Base-by-base conservation (phyloP, 2,797 vertebrate genomes). In the Amblyopsis hoosieri region DNA sequence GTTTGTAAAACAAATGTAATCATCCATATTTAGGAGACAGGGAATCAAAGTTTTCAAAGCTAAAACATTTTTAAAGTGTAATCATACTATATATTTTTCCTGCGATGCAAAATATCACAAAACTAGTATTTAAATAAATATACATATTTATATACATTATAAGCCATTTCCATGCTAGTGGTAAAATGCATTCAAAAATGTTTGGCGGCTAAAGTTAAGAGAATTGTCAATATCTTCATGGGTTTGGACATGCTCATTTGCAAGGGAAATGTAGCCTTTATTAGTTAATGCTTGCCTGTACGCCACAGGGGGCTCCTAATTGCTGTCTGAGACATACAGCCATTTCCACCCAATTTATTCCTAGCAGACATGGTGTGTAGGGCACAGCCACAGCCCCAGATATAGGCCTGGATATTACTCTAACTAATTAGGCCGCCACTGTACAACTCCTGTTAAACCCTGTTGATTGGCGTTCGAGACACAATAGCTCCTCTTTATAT, bases 341-440 rank as follows among this genome's bases (percentile, higher is more conserved):
- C 75, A 83, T 91, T 90, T 90, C 71, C 67, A 88, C 13, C 64
- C 74, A 78, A 82, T 87, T 86, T 86, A 85, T 81, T 83, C 64
- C 71, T 78, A 78, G 64, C 67, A 79, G 67, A 57, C 66, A 60
- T 31, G 46, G 50, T 62, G 50, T 62, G 58, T 50, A 55, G 66
- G 71, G 62, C 46, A 55, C 19, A 45, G 23, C 56, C 47, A 66
- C 70, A 74, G 52, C 65, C 45, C 49, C 57, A 78, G 51, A 69
- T 73, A 75, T 73, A 75, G 46, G 72, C 37, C 54, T 55, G 72
- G 19, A 62, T 69, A 69, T 69, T 77, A 71, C 37, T 12, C 60
- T 67, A 66, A 55, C 65, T 71, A 67, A 85, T 84, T 73, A 78
- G 59, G 51, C 49, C 45, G 54, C 76, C 64, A 59, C 60, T 54